phyloP scores from a whole-genome alignment of 92 coral and sea anemone species.

The Virgularia gustaviana region DNA sequence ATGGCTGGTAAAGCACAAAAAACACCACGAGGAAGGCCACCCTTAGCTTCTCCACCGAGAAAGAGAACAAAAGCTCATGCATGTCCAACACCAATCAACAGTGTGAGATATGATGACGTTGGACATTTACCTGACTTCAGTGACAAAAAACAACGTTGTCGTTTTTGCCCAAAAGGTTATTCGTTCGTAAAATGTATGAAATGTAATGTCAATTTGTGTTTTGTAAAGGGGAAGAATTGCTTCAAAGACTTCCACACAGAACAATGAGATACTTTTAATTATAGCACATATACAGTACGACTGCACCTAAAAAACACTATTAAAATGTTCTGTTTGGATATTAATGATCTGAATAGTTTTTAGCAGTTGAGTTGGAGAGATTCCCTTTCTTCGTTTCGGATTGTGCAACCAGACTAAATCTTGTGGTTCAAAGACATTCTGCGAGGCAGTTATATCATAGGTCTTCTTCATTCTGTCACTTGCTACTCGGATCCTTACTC shows the following conservation, averaged over 20 bases:
- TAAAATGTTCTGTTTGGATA: no score
- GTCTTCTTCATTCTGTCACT: neutral
- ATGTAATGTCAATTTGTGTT: conserved; percentile 9
- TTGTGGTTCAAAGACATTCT: conserved; percentile 3
- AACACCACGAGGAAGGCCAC: no score
- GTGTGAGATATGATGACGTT: conserved; percentile 5
- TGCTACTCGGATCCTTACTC: neutral
- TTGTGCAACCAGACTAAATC: conserved; percentile 31
- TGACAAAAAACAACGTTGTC: conserved; percentile 2
- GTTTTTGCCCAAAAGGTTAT: conserved; percentile 11
- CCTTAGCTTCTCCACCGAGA: neutral
- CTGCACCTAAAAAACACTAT: no score
- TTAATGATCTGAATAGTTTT: no score
- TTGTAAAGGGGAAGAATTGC: neutral
- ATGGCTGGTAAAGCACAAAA: no score
- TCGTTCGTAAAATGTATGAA: neutral
- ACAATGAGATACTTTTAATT: neutral
- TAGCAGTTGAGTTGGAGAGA: no score
- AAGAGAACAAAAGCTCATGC: neutral
- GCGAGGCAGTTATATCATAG: neutral
- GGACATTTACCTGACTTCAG: conserved; percentile 12
- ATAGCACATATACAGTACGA: no score
- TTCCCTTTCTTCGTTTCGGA: conserved; percentile 25
- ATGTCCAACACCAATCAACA: neutral
- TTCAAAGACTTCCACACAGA: conserved; percentile 7